Evolutionary conservation across 1,140 invertebrate species (phyloP).

Genomic region (Thalassaphorura encarpata): DNA sequence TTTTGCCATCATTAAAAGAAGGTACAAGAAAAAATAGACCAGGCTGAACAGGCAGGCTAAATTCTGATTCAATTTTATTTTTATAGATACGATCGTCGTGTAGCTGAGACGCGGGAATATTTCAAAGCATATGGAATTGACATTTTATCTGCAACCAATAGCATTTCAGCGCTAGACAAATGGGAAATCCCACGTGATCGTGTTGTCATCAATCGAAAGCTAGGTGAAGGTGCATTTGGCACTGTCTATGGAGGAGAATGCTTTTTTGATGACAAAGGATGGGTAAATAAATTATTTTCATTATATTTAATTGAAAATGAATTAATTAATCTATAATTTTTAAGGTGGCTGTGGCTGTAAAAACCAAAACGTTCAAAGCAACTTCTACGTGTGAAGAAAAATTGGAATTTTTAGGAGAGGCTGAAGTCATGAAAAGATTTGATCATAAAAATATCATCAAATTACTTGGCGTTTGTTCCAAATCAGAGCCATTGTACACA

Average conservation of each 20-base stretch:
- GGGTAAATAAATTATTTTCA: conserved; percentile 41
- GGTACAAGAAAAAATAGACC: conserved; percentile 36
- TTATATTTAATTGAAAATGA: conserved; percentile 1
- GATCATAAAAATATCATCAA: conserved; percentile 83
- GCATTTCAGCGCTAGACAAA: conserved; percentile 55
- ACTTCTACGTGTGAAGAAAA: conserved; percentile 74
- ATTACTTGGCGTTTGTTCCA: conserved; percentile 70
- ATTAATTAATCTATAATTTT: conserved; percentile 9
- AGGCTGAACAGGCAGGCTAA: not conserved
- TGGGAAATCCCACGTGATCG: conserved; percentile 76
- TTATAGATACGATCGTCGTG: conserved; percentile 58
- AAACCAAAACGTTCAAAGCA: conserved; percentile 79
- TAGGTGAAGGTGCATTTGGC: conserved; percentile 83
- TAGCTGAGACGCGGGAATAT: conserved; percentile 54
- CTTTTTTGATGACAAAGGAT: conserved; percentile 53
- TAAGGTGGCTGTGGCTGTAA: conserved; percentile 52
- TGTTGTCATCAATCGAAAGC: conserved; percentile 74
- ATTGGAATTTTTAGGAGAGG: conserved; percentile 85
- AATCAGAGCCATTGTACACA: conserved; percentile 72
- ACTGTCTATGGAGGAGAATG: conserved; percentile 59
- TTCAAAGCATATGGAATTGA: conserved; percentile 61
- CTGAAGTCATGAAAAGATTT: conserved; percentile 84
- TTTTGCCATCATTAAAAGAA: conserved; percentile 57
- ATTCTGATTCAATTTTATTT: not conserved
- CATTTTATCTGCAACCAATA: conserved; percentile 43